Percentiles rank a stretch among this genome's conserved stretches.
Conservation (phyloP, 2,888 invertebrate genomes). For the Alloscopus bannaensis region DNA sequence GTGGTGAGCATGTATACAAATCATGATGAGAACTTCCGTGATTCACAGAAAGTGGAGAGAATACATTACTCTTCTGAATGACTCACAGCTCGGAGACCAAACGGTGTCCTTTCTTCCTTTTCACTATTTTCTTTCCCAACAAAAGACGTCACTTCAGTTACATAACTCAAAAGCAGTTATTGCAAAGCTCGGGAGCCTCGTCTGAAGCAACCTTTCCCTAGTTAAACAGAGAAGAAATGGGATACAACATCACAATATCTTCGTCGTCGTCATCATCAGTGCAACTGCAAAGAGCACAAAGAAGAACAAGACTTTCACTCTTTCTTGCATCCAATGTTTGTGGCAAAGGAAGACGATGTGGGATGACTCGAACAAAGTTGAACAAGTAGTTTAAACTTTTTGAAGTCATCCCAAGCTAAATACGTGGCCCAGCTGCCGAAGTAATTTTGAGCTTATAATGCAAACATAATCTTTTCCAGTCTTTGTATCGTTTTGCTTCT, state of each 20-base stretch:
- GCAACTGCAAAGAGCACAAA: slow-evolving; percentile 3
- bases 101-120: too few relatives aligned
- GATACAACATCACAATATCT: neutral
- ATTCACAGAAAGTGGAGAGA: slow-evolving; percentile 16
- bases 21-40: slow-evolving; percentile 31
- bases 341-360: slow-evolving; percentile 26
- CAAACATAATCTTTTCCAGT: slow-evolving; percentile 56
- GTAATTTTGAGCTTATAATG: slow-evolving; percentile 62
- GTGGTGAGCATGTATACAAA: slow-evolving; percentile 17
- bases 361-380: slow-evolving; percentile 37
- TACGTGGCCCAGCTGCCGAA: slow-evolving; percentile 57
- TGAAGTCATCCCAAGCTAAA: slow-evolving; percentile 40
- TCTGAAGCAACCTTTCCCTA: too few relatives aligned
- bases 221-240: too few relatives aligned
- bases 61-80: neutral
- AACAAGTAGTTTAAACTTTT: slow-evolving; percentile 57
- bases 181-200: slow-evolving; percentile 10
- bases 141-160: slow-evolving; percentile 28
- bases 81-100: too few relatives aligned
- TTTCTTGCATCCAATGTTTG: too few relatives aligned
- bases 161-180: slow-evolving; percentile 28
- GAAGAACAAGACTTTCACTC: neutral
- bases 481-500: slow-evolving; percentile 15
- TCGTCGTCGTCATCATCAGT: too few relatives aligned
- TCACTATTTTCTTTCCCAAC: too few relatives aligned